phyloP scores from a whole-genome alignment of 2,797 vertebrate genomes.

The Hippopotamyrus pictus region DNA sequence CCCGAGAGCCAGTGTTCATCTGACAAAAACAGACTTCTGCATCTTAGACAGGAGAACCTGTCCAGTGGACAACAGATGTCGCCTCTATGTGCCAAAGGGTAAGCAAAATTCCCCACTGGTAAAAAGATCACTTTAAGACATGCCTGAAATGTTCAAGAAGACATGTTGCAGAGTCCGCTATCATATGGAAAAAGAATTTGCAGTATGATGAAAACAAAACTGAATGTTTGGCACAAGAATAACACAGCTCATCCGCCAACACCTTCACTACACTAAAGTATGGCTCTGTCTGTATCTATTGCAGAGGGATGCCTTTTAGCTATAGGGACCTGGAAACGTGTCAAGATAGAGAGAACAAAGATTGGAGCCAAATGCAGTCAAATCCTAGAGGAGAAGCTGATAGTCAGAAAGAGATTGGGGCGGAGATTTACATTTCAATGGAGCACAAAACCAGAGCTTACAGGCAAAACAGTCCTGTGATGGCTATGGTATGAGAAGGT shows the following conservation, averaged over 20 bases:
- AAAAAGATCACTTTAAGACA: background rate
- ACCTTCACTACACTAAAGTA: background rate
- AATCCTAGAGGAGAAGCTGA: background rate
- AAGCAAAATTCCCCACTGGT: background rate
- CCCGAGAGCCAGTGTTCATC: background rate
- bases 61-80: background rate
- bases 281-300: background rate
- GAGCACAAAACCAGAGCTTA: background rate
- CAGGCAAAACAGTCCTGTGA: background rate
- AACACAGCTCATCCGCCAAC: background rate
- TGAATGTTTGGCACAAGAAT: background rate
- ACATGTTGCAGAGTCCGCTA: background rate
- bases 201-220: background rate
- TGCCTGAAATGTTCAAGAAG: background rate
- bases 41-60: background rate
- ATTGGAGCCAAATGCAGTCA: slow-evolving; percentile 3
- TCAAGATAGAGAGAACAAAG: background rate
- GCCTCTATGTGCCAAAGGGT: background rate
- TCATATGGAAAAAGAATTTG: background rate
- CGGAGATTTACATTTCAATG: background rate
- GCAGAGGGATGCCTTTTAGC: background rate
- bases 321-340: background rate
- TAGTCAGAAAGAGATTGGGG: background rate
- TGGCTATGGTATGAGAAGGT: background rate
- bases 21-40: background rate